phyloP scores from a whole-genome alignment of 2,888 invertebrate genomes.

The Epirrhoe tristata region DNA sequence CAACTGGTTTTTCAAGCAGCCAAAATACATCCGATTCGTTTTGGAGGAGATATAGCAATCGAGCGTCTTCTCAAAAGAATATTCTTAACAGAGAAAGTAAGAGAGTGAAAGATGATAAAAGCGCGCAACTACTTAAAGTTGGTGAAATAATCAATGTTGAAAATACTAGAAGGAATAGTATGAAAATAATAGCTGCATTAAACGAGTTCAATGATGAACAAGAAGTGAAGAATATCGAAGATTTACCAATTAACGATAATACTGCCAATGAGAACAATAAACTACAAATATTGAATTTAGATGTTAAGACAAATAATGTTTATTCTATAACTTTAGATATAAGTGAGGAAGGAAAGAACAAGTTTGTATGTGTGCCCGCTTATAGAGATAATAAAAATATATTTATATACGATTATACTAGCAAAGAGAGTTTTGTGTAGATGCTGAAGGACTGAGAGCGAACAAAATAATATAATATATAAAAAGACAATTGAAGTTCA shows the following conservation, averaged over 20 bases:
- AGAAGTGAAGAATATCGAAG: constrained; percentile 52
- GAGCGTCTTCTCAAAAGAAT: constrained; percentile 75
- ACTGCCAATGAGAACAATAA: constrained; percentile 77
- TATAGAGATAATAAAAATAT: constrained; percentile 75
- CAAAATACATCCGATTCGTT: constrained; percentile 87
- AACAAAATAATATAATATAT: background rate
- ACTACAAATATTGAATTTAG: constrained; percentile 83
- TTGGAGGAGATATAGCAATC: constrained; percentile 86
- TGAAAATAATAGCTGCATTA: constrained; percentile 76
- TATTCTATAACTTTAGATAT: constrained; percentile 82
- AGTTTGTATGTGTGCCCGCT: constrained; percentile 77
- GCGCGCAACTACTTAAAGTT: constrained; percentile 69
- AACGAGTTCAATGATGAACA: constrained; percentile 62
- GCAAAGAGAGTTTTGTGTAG: constrained; percentile 81
- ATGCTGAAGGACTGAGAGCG: constrained; percentile 19
- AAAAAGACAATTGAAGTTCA: background rate
- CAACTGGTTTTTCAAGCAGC: constrained; percentile 85
- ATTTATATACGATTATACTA: constrained; percentile 82
- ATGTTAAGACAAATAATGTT: constrained; percentile 80
- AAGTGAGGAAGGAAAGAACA: constrained; percentile 73
- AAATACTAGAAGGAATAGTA: constrained; percentile 79
- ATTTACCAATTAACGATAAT: constrained; percentile 42
- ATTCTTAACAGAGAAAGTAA: constrained; percentile 71
- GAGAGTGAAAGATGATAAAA: constrained; percentile 65
- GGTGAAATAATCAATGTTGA: constrained; percentile 78